These are phyloP conservation scores for Tachypleus tridentatus DNA, from an alignment of 1,140 invertebrate genomes.

Conservation along the genomic window DNA sequence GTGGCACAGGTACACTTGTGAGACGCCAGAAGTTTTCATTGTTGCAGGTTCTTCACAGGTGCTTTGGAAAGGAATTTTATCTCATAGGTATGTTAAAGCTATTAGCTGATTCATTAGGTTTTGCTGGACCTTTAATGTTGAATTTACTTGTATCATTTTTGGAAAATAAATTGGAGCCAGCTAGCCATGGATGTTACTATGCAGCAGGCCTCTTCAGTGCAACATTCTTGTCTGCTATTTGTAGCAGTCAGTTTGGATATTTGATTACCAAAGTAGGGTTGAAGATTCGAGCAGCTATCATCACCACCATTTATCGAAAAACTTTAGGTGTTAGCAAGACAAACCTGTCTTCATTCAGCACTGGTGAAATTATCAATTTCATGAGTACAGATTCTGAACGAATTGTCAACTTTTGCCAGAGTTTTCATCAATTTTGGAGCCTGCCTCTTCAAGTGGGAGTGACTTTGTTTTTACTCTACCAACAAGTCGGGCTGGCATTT, in stretches of 20 bases:
- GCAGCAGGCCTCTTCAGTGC: slow-evolving; percentile 50
- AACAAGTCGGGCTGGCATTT: slow-evolving; percentile 81
- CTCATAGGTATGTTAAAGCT: slow-evolving; percentile 76
- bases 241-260: slow-evolving; percentile 80
- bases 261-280: slow-evolving; percentile 67
- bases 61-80: slow-evolving; percentile 77
- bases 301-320: slow-evolving; percentile 78
- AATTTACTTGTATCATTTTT: slow-evolving; percentile 69
- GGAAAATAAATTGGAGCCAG: slow-evolving; percentile 52
- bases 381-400: slow-evolving; percentile 93
- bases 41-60: too few relatives aligned
- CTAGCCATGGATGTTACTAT: slow-evolving; percentile 60
- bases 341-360: slow-evolving; percentile 42
- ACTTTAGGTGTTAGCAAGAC: slow-evolving; percentile 45
- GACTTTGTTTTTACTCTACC: slow-evolving; percentile 66
- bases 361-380: slow-evolving; percentile 87
- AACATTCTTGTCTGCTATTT: slow-evolving; percentile 51
- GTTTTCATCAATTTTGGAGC: slow-evolving; percentile 94
- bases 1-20: too few relatives aligned
- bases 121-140: slow-evolving; percentile 78
- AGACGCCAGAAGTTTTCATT: too few relatives aligned
- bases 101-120: slow-evolving; percentile 63
- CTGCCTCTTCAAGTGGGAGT: slow-evolving; percentile 76
- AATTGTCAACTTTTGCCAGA: slow-evolving; percentile 88
- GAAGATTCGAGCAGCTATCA: slow-evolving; percentile 70